These are phyloP conservation scores for Sinopyrophorus schimmeli DNA, from an alignment of 2,888 invertebrate genomes.

Conservation along the genomic window DNA sequence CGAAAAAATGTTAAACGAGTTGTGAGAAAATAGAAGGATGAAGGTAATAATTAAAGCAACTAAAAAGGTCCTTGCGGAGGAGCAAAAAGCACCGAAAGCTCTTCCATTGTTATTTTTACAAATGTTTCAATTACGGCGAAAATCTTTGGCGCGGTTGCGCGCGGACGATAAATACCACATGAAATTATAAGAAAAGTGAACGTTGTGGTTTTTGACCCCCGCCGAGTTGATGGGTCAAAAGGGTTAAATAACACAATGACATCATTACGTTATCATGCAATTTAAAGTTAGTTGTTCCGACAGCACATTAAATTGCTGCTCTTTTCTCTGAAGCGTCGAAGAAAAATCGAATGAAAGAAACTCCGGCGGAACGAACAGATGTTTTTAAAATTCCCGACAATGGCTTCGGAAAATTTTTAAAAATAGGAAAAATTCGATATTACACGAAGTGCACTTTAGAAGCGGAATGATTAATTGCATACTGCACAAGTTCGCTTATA, in stretches of 20 bases:
- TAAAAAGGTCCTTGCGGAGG: too few species aligned
- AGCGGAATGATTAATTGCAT: too few species aligned
- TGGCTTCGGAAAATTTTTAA: too few species aligned
- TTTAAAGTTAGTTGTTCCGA: constrained; percentile 9
- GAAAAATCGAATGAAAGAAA: constrained; percentile 9
- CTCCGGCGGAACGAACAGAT: constrained; percentile 1
- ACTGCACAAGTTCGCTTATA: too few species aligned
- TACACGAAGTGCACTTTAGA: too few species aligned
- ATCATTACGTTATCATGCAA: constrained; percentile 17
- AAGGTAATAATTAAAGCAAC: constrained; percentile 9
- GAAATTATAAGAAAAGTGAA: too few species aligned
- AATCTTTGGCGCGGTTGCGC: too few species aligned
- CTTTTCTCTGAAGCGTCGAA: background rate
- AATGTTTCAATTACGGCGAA: background rate
- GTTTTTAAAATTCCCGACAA: too few species aligned
- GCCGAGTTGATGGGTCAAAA: constrained; percentile 12
- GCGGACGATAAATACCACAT: too few species aligned
- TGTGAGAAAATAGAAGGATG: constrained; percentile 11
- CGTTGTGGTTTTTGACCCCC: constrained; percentile 3
- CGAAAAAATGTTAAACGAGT: constrained; percentile 11
- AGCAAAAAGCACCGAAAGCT: too few species aligned
- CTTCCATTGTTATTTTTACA: too few species aligned
- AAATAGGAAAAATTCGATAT: too few species aligned
- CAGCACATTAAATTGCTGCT: constrained; percentile 7
- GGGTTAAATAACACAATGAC: constrained; percentile 22